Evolutionary conservation across 35 echinoderm and acorn worm species (phyloP).

Genomic region (Acanthaster planci): DNA sequence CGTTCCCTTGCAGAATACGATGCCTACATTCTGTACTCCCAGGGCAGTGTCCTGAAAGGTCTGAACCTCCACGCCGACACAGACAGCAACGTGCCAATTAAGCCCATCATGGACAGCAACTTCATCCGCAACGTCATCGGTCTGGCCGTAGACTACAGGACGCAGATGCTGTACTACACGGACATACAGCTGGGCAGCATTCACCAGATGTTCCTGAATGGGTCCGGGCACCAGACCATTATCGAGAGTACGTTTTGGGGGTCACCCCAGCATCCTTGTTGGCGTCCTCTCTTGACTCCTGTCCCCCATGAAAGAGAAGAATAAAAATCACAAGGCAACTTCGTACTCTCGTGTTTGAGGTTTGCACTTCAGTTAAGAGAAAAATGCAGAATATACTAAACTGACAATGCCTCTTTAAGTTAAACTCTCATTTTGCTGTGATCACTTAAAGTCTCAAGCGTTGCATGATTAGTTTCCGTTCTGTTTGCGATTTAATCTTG

Average conservation of each 20-base stretch:
- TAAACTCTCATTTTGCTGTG: no score
- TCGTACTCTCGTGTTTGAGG: no score
- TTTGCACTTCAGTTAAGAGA: no score
- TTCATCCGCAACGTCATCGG: constrained; percentile 80
- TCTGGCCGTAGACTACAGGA: constrained; percentile 55
- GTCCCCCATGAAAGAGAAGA: no score
- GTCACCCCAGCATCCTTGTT: no score
- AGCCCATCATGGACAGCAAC: constrained; percentile 36
- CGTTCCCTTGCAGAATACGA: constrained; percentile 66
- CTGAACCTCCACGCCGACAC: constrained; percentile 39
- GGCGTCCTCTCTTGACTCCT: no score
- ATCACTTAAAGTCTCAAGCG: no score
- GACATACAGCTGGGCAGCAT: constrained; percentile 89
- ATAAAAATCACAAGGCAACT: no score
- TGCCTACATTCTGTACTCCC: constrained; percentile 82
- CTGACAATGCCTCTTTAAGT: no score
- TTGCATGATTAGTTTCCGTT: no score
- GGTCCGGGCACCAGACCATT: constrained; percentile 7
- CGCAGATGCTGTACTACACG: constrained; percentile 66
- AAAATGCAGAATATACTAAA: no score
- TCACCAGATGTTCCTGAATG: constrained; percentile 44
- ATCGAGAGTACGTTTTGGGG: neutral
- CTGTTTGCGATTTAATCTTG: no score
- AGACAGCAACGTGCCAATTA: constrained; percentile 38
- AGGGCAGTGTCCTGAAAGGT: constrained; percentile 70